Base-by-base conservation (phyloP, 2,113 vertebrate species). In the Panurus biarmicus region DNA sequence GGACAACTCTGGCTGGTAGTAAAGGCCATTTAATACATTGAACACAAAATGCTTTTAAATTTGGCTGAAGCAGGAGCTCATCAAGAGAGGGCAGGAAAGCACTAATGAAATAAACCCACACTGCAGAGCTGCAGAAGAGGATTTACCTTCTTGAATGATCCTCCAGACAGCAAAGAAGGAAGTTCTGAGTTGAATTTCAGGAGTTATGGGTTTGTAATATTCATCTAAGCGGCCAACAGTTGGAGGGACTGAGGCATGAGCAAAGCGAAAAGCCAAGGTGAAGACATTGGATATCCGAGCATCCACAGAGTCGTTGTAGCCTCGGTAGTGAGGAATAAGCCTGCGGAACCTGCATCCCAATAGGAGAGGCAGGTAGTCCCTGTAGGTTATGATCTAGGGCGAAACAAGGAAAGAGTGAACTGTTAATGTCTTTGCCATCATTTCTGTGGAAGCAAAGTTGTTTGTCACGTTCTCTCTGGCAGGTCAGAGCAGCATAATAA, bases 141-240 rank as follows among this genome's bases (percentile, higher is more conserved):
- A 51, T 91, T 97, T 87, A 99, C 99, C 99, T 96, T 98, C 98
- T 66, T 96, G 96, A n/a, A 98, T 9, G 5, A 99, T 79, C 75
- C 98, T 98, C 99, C 99, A 99, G 33, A 97, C 95, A 6, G 98
- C 96, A 93, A 99, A 98, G 95, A 98, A 99, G 50, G 97, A 97
- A 7, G 65, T 89, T 89, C 97, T 98, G 44, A 99, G 96, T 7
- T 96, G 97, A 11, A 98, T 96, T 8, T 83, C 96, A 74, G 98
- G 98, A 23, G 12, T 5, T 14, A 94, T 28, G 40, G 98, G 95
- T 57, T 35, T 96, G 92, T 98, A 98, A 44, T 2, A 70, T 48
- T 44, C 16, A 87, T 98, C 64, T 91, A 99, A 95, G 60, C 98
- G 98, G 82, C 94, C 89, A 67, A 98, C 92, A 24, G 95, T 53